Evolutionary conservation across 1,140 invertebrate genomes (phyloP), one percentile per base, ranked within the genome.

Genomic region (Gryon sp.): DNA sequence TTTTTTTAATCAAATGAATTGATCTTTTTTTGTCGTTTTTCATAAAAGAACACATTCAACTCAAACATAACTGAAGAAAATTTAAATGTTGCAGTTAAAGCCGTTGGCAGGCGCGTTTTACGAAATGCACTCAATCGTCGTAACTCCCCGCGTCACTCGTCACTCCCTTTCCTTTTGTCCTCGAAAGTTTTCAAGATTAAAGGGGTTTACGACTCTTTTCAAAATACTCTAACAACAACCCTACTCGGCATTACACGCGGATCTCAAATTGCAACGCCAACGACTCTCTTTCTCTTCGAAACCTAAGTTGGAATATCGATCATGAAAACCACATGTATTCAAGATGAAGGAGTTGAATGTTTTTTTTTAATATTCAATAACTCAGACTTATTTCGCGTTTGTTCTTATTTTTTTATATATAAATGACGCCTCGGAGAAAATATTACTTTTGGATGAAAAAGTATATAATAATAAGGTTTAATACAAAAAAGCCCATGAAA

Each of bases 131-230:
- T 66, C 72, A 75, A 68, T 75, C 46, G 62, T 75, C 53, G 60
- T 75, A 48, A 68, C 40, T 68, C 62, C n/a, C 46, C 55, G 72
- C 62, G 32, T 75, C 53, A 75, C 62, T 75, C 62, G 70, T 52
- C 45, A n/a, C n/a, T 75, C 72, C 72, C 72, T 62, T 55, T 68
- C 7, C 38, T 24, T 68, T 68, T 68, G 48, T 68, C 19, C 72
- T 68, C 24, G 48, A 55, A 74, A 65, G 38, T 75, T 75, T 68
- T 55, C 72, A 62, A 68, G 62, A 68, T 62, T 75, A 68, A 75
- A 75, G 72, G 62, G 72, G 62, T 75, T 75, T 75, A 75, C 62
- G 38, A 62, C 53, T 66, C 53, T 65, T 73, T 73, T 73, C 41
- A 65, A 73, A 65, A 73, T 65, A 65, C 52, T 50, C 20, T n/a